Percentiles rank a stretch among this genome's conserved stretches.
Conservation (phyloP, 2,797 vertebrate species). For the Sylvilagus floridanus region DNA sequence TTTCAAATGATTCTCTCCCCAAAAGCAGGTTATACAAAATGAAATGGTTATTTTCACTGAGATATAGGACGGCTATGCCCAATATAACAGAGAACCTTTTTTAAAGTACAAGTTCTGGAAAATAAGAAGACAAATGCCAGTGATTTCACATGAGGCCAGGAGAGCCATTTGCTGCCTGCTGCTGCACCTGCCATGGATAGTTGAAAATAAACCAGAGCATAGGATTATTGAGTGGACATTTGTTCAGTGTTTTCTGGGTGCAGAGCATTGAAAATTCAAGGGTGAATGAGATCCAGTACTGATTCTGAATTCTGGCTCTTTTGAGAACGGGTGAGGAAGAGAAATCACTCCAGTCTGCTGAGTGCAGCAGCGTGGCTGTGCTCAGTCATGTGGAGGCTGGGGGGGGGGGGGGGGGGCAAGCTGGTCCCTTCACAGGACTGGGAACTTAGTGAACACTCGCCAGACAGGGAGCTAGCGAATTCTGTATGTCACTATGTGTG, state of each 20-base stretch:
- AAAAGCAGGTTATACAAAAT: slow-evolving; percentile 35
- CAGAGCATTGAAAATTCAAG: background rate
- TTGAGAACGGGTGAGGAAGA: too few species aligned
- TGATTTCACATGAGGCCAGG: background rate
- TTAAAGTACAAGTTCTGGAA: background rate
- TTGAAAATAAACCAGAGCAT: background rate
- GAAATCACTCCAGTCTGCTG: background rate
- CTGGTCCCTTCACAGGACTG: background rate
- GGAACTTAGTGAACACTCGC: background rate
- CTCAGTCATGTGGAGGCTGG: background rate
- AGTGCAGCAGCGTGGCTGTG: accelerated
- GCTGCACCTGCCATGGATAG: background rate
- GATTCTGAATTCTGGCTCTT: too few species aligned
- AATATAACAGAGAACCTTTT: background rate
- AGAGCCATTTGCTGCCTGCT: background rate
- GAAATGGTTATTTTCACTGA: slow-evolving; percentile 5
- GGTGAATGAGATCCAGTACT: background rate
- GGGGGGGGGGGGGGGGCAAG: background rate
- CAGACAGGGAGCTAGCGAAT: background rate
- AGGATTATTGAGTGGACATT: background rate
- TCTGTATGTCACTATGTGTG: accelerated
- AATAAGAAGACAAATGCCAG: background rate
- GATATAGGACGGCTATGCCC: background rate
- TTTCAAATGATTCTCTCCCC: slow-evolving; percentile 40
- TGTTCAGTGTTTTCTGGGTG: background rate